Evolutionary conservation across 2,113 vertebrate species (phyloP).

Genomic region (Helogale parvula): DNA sequence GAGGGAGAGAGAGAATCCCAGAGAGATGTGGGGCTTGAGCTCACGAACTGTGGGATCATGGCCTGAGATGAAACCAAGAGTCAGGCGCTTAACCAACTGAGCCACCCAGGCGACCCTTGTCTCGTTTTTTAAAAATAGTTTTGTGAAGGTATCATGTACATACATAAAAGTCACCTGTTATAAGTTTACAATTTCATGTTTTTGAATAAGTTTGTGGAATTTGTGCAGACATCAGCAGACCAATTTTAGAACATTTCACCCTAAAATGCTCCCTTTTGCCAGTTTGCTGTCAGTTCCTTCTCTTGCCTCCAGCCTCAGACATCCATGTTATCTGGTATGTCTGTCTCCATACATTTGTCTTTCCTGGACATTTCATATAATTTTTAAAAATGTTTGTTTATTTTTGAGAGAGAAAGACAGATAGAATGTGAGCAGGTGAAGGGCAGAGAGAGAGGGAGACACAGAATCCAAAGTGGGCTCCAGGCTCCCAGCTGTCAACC

Average conservation of each 20-base stretch:
- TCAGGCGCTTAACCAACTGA: too few species aligned
- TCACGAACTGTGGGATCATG: too few species aligned
- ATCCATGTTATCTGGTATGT: background rate
- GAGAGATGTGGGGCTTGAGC: too few species aligned
- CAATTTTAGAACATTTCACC: background rate
- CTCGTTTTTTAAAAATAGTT: background rate
- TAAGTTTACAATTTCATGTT: background rate
- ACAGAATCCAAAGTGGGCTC: too few species aligned
- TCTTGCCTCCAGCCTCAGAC: background rate
- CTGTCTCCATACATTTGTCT: background rate
- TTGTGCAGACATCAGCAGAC: background rate
- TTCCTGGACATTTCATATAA: background rate
- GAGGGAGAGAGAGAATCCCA: too few species aligned
- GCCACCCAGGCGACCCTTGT: too few species aligned
- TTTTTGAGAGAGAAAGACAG: too few species aligned
- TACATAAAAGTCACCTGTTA: background rate
- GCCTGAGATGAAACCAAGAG: too few species aligned
- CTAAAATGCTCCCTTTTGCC: background rate
- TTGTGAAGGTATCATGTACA: background rate
- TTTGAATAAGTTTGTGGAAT: background rate
- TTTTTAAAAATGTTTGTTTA: too few species aligned
- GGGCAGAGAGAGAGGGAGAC: too few species aligned
- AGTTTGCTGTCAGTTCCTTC: background rate
- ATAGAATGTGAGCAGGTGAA: too few species aligned
- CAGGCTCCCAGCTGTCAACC: too few species aligned